Percentiles rank a stretch among this genome's conserved stretches.
These are phyloP conservation scores for Aphelocoma californica DNA, from an alignment of 2,797 vertebrate species.

Conservation along the genomic window DNA sequence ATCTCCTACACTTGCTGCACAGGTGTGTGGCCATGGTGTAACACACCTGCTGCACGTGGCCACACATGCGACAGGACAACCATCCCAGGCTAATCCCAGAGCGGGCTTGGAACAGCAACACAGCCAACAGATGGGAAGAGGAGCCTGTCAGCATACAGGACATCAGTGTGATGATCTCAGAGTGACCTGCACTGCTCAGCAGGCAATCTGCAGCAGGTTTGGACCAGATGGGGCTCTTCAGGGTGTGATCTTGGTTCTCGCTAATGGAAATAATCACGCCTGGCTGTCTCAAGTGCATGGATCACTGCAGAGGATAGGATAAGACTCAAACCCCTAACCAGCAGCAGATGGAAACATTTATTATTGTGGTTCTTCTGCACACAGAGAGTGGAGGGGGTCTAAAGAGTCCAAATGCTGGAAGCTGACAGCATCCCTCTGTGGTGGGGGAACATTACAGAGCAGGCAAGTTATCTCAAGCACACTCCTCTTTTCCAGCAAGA, in stretches of 20 bases:
- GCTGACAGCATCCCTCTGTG: not conserved
- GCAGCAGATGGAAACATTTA: constrained; percentile 42
- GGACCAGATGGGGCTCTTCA: constrained; percentile 15
- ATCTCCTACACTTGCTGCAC: not conserved
- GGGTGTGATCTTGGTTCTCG: constrained; percentile 5
- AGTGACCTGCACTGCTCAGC: not conserved
- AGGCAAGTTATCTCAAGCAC: not conserved
- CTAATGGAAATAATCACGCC: not conserved
- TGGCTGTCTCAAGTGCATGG: not conserved
- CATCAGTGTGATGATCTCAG: not conserved
- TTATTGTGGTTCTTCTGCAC: not conserved
- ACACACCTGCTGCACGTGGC: not conserved
- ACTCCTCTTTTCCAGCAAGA: not conserved
- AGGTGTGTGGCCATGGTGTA: not conserved
- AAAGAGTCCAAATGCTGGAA: not conserved
- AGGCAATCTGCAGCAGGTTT: not conserved
- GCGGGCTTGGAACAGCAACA: fast-evolving
- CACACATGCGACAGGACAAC: fast-evolving
- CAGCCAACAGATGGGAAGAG: not conserved
- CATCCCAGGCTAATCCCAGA: not conserved
- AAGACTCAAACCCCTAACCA: not conserved
- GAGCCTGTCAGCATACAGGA: not conserved
- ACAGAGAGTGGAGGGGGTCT: not conserved
- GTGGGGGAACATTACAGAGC: not conserved
- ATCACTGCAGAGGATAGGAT: not conserved